phyloP scores from a whole-genome alignment of 2,113 vertebrate genomes.

The Mirza zaza region DNA sequence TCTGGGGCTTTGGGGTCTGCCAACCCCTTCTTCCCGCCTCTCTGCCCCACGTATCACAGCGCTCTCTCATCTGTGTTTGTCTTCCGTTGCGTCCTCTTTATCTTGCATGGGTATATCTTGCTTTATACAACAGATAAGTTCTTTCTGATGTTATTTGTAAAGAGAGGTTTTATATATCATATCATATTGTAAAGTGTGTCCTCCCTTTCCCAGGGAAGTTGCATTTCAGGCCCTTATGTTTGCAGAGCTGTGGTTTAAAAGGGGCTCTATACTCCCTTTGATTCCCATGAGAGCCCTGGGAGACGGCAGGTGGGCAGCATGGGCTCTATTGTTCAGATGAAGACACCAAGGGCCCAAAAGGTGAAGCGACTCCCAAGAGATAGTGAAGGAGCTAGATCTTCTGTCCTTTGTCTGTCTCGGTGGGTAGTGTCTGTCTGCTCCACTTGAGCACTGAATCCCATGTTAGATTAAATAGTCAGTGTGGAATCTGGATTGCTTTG shows the following conservation, averaged over 20 bases:
- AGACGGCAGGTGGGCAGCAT: fast-evolving
- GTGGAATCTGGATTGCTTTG: background rate
- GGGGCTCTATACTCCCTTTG: background rate
- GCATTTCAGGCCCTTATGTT: background rate
- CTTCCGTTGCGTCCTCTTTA: background rate
- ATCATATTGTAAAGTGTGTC: background rate
- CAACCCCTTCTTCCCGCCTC: background rate
- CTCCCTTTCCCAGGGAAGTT: background rate
- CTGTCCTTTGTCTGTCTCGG: background rate
- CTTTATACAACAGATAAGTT: background rate
- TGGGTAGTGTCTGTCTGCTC: background rate
- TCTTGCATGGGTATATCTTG: background rate
- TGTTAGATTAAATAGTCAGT: background rate
- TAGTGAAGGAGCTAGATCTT: background rate
- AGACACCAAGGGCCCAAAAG: background rate
- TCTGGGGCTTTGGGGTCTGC: no score
- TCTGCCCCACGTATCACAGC: fast-evolving
- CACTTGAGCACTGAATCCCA: background rate
- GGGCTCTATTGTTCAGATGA: background rate
- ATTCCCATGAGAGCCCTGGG: background rate
- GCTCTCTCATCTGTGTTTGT: background rate
- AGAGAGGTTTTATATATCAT: background rate
- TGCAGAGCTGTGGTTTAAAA: background rate
- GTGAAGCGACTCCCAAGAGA: background rate
- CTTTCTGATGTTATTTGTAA: background rate